Base-by-base conservation (phyloP, 2,888 invertebrate genomes). In the Catocala sponsa region DNA sequence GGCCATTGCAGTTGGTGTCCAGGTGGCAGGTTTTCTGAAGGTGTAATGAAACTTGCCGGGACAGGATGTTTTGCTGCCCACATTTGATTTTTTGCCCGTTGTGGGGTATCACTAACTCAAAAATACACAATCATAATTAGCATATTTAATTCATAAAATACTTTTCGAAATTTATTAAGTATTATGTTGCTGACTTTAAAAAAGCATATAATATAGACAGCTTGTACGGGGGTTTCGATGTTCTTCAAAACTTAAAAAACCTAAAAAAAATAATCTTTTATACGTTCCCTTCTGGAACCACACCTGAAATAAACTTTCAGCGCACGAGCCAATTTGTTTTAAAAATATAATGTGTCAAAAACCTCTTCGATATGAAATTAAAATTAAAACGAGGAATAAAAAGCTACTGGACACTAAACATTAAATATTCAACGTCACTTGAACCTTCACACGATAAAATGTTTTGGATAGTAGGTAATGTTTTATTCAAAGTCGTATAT, bases 301-400 rank as follows among this genome's bases (percentile, higher is more conserved):
- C 48, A 32, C 48, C 48, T 11, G 7, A 32, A 32, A 32, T 11
- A 48, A 32, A 0, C 15, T 47, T 25, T 9, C 48, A 7, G 11
- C 9, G 15, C 25, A 46, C 13, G 25, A 33, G 11, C 1, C 11
- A 6, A 32, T 33, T 13, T 43, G n/a, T 6, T 6, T 49, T n/a
- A 55, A 55, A 50, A 60, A 53, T 59, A 54, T 43, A 47, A 47
- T 13, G 25, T 55, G 54, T 46, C 32, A 4, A 41, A 63, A 72
- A 63, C 55, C 55, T 52, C 57, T 32, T 5, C 52, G 42, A 25
- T 15, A 33, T 48, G n/a, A 2, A 70, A 47, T 66, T 41, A 55
- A 59, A 71, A 12, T 59, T 56, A n/a, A 49, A 63, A 11, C 12
- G 9, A 33, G 0, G 33, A 46, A 6, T 33, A 6, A n/a, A 35